These are phyloP conservation scores for Rissa tridactyla DNA, from an alignment of 2,113 vertebrate species.

Conservation along the genomic window DNA sequence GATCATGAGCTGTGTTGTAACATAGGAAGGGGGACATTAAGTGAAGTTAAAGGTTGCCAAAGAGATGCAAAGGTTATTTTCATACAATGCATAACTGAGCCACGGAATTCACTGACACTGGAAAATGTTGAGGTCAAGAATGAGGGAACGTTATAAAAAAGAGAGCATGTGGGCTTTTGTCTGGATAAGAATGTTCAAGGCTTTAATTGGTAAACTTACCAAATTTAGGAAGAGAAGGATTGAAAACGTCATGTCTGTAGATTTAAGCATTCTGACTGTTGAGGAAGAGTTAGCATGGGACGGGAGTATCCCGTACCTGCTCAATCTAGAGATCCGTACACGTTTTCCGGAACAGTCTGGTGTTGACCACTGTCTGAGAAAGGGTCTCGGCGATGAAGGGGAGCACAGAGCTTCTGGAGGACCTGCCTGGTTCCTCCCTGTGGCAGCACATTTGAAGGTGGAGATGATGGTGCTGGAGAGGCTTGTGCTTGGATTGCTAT, in stretches of 20 bases:
- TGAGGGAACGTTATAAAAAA: not conserved
- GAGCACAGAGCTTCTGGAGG: not conserved
- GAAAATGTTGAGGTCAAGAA: not conserved
- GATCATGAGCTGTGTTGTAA: not conserved
- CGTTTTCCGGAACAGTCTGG: not conserved
- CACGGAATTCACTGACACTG: not conserved
- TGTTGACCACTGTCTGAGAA: not conserved
- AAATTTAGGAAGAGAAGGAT: not conserved
- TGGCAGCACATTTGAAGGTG: not conserved
- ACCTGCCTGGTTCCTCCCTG: not conserved
- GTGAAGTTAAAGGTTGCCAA: not conserved
- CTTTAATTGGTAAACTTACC: not conserved
- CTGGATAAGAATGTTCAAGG: not conserved
- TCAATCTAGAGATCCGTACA: not conserved
- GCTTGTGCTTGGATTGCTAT: not conserved
- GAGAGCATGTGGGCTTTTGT: not conserved
- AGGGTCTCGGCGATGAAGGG: not conserved
- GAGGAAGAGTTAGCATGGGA: not conserved
- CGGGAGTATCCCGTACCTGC: not conserved
- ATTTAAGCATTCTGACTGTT: not conserved
- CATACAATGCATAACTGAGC: not conserved
- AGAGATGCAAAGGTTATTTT: not conserved
- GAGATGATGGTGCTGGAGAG: not conserved
- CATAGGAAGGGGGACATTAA: not conserved
- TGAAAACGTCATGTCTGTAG: not conserved